These are phyloP conservation scores for Danionella cerebrum DNA, from an alignment of 2,113 vertebrate genomes.

Conservation along the genomic window DNA sequence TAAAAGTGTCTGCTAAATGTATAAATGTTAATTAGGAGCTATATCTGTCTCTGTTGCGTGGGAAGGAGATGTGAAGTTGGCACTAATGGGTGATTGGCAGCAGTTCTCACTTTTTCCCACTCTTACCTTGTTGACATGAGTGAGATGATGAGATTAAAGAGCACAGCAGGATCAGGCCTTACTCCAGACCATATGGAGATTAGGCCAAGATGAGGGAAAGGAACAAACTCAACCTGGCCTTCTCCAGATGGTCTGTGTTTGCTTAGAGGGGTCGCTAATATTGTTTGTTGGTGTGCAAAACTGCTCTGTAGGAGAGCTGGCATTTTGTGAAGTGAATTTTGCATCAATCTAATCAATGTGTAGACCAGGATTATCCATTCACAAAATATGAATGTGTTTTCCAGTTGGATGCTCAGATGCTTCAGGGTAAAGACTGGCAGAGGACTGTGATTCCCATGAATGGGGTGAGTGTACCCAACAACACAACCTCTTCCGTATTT, in stretches of 20 bases:
- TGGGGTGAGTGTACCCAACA: slow-evolving; percentile 69
- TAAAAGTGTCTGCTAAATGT: too few relatives aligned
- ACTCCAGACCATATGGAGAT: slow-evolving; percentile 47
- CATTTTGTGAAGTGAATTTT: neutral
- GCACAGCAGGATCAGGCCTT: slow-evolving; percentile 40
- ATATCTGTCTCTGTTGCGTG: neutral
- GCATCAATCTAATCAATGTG: too few relatives aligned
- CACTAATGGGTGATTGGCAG: too few relatives aligned
- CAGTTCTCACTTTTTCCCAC: neutral
- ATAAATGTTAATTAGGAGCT: too few relatives aligned
- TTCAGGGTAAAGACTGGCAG: slow-evolving; percentile 96
- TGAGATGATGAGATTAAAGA: slow-evolving; percentile 38
- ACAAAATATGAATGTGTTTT: neutral
- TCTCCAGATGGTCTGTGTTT: slow-evolving; percentile 22
- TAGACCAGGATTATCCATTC: too few relatives aligned
- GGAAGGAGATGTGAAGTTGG: neutral
- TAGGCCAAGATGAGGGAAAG: slow-evolving; percentile 3
- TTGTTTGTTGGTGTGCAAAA: neutral
- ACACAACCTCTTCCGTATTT: neutral
- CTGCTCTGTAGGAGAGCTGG: neutral
- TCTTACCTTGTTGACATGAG: slow-evolving; percentile 2
- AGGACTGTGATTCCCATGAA: slow-evolving; percentile 91
- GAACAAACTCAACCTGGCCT: slow-evolving; percentile 3
- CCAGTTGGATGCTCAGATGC: slow-evolving; percentile 82
- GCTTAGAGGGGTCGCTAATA: slow-evolving; percentile 11